Evolutionary conservation across 2,888 invertebrate species (phyloP).

Genomic region (Seira ritae): DNA sequence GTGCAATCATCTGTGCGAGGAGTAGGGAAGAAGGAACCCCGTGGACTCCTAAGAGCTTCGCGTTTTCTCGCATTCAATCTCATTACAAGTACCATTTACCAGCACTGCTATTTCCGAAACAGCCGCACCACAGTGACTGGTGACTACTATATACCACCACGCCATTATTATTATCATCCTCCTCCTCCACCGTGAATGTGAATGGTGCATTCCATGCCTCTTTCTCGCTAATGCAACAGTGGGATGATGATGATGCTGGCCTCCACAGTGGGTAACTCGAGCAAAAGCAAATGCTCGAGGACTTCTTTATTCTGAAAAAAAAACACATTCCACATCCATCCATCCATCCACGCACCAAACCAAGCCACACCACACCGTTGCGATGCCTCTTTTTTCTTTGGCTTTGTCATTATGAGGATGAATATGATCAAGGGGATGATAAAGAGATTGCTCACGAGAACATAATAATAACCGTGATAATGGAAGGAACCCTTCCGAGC

Average conservation of each 20-base stretch:
- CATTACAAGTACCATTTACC: constrained; percentile 20
- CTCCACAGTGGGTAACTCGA: constrained; percentile 52
- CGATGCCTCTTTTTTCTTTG: constrained; percentile 23
- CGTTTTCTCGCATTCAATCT: constrained; percentile 51
- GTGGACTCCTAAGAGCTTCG: constrained; percentile 63
- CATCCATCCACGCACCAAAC: background rate
- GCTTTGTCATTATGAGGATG: constrained; percentile 45
- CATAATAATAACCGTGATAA: constrained; percentile 54
- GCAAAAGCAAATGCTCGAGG: constrained; percentile 20
- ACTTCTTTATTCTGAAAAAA: no score
- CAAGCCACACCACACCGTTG: no score
- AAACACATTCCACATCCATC: background rate
- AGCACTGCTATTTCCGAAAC: constrained; percentile 20
- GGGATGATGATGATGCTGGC: constrained; percentile 25
- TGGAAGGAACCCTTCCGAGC: constrained; percentile 55
- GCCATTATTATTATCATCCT: constrained; percentile 13
- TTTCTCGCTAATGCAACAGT: constrained; percentile 38
- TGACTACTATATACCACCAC: constrained; percentile 37
- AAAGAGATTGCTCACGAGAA: constrained; percentile 56
- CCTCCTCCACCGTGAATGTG: background rate
- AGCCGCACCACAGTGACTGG: background rate
- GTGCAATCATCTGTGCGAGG: constrained; percentile 63
- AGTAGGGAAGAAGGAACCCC: constrained; percentile 47
- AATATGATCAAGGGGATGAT: constrained; percentile 49
- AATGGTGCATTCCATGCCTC: background rate